Evolutionary conservation across 2,797 vertebrate genomes (phyloP).

Genomic region (Pygocentrus nattereri): DNA sequence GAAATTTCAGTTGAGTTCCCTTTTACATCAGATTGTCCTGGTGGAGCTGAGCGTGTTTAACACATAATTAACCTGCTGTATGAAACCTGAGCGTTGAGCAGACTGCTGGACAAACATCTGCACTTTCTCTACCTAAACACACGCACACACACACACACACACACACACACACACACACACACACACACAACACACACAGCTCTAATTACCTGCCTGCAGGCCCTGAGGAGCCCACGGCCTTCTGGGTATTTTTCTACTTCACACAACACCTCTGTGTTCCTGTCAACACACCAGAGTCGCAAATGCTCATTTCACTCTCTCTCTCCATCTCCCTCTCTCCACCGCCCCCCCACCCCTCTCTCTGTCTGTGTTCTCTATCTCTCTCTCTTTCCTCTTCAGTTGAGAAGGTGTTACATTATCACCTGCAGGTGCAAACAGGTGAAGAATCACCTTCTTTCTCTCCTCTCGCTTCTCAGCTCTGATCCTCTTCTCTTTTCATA

Average conservation of each 20-base stretch:
- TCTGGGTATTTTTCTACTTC: conserved; percentile 77
- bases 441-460: conserved; percentile 75
- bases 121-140: background rate
- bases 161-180: conserved; percentile 1
- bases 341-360: no score
- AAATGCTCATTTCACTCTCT: conserved; percentile 61
- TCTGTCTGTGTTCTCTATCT: background rate
- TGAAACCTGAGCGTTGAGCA: background rate
- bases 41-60: conserved; percentile 36
- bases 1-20: no score
- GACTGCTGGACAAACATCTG: no score
- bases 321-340: conserved; percentile 38
- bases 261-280: conserved; percentile 77
- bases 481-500: no score
- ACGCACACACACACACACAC: background rate
- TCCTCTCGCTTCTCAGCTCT: no score
- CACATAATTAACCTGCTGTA: conserved; percentile 41
- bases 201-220: conserved; percentile 81
- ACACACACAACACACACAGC: conserved; percentile 40
- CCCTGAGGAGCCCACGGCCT: conserved; percentile 73
- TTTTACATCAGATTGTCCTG: background rate
- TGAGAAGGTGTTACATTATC: conserved; percentile 86
- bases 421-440: conserved; percentile 83
- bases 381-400: conserved; percentile 61
- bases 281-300: conserved; percentile 72